Percentiles rank a stretch among this genome's conserved stretches.
These are phyloP conservation scores for Cyprinella venusta DNA, from an alignment of 2,797 vertebrate genomes.

Conservation along the genomic window DNA sequence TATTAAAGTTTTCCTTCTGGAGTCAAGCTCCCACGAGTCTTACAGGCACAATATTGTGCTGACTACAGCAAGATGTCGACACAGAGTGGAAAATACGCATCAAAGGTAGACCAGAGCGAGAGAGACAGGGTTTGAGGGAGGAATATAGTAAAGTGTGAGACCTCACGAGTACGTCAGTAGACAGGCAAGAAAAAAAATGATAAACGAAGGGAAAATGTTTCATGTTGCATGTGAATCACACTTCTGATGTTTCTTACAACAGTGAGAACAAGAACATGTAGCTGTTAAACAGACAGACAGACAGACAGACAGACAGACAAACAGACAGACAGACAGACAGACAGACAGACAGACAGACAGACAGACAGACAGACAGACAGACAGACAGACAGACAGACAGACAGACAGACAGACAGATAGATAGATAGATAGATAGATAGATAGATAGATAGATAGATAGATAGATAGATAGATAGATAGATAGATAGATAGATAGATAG, in stretches of 20 bases:
- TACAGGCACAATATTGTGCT: conserved; percentile 44
- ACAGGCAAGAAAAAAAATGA: conserved; percentile 11
- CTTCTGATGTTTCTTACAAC: not conserved
- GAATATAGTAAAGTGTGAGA: conserved; percentile 1
- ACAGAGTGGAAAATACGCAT: conserved; percentile 49
- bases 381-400: not conserved
- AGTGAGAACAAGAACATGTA: conserved; percentile 24
- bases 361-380: not conserved
- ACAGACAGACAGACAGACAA: not conserved
- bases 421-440: rapidly evolving
- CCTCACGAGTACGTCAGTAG: not conserved
- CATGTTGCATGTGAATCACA: not conserved
- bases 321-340: not conserved
- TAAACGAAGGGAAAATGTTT: conserved; percentile 24
- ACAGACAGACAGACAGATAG: not conserved
- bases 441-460: not conserved
- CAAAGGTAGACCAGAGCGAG: conserved; percentile 32
- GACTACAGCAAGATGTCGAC: conserved; percentile 49
- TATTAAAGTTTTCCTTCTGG: conserved; percentile 76
- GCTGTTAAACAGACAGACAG: not conserved
- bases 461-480: not conserved
- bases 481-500: not conserved
- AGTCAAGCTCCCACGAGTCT: conserved; percentile 64
- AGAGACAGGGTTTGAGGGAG: not conserved
- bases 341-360: rapidly evolving